Base-by-base conservation (phyloP, 2,797 vertebrate genomes). In the Okamejei kenojei region DNA sequence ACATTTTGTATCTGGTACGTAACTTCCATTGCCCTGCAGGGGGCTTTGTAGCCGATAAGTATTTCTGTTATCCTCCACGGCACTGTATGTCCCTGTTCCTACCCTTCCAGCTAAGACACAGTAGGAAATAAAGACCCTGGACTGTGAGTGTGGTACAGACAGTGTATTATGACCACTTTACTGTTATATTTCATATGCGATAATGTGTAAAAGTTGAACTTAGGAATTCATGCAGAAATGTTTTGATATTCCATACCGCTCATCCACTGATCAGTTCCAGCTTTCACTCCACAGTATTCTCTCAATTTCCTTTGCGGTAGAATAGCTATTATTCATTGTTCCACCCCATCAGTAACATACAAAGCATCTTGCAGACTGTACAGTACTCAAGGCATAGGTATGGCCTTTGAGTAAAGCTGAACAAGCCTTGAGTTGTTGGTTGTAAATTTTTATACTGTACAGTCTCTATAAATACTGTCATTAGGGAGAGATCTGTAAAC, bases 401-500 rank as follows among this genome's bases (percentile, higher is more conserved):
- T 97, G 98, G 98, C 98, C 98, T 98, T 99, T 76, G 68, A 45
- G 98, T 97, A 97, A 98, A 95, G 97, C 96, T 96, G 94, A 95
- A 96, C 96, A 96, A 94, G 95, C 96, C 95, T 95, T 96, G 97
- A 97, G 96, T 32, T 97, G 95, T 96, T 97, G 97, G 98, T 97
- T 99, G 98, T 99, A 99, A 99, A 99, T 99, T 98, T 99, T 99
- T 98, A 97, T 97, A 98, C 96, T 99, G 99, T 99, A 99, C 99
- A 99, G 98, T 97, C 97, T 97, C 97, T 99, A 98, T 98, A 98
- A 97, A 98, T 96, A 97, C 96, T 97, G 98, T 97, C 97, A 97
- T 96, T 97, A 97, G 96, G 94, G 97, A 96, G 95, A 98, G 96
- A 98, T 96, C 96, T 99, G 97, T 99, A 99, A 99, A 99, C 98